phyloP scores from a whole-genome alignment of 2,888 invertebrate genomes.

The Liopterus haemorrhoidalis region DNA sequence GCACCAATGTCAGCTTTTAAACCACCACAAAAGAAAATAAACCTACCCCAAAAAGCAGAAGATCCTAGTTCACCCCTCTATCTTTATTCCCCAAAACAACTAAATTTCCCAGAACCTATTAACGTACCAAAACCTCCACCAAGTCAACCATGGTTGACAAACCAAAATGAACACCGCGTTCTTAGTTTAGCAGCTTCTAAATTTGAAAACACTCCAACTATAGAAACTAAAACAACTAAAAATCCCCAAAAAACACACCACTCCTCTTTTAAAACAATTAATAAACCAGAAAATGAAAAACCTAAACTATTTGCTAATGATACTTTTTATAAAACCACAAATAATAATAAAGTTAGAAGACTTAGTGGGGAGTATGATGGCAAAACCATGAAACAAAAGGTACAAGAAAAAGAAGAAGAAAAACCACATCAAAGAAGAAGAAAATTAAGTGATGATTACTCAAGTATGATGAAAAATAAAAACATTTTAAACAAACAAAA shows the following conservation, averaged over 20 bases:
- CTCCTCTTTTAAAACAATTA: too few relatives aligned
- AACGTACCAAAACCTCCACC: constrained; percentile 26
- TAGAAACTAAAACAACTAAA: too few relatives aligned
- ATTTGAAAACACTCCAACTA: constrained; percentile 46
- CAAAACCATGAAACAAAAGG: constrained; percentile 26
- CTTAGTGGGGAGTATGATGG: constrained; percentile 43
- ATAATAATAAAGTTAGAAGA: constrained; percentile 37
- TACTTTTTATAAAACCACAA: constrained; percentile 19
- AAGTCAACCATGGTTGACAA: constrained; percentile 43
- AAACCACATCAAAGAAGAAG: too few relatives aligned
- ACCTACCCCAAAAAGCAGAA: constrained; percentile 40
- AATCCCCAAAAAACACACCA: too few relatives aligned
- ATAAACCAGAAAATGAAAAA: constrained; percentile 9
- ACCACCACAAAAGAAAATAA: constrained; percentile 48
- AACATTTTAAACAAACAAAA: too few relatives aligned
- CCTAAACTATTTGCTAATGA: neutral
- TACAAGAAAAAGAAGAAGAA: too few relatives aligned
- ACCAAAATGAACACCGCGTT: constrained; percentile 47
- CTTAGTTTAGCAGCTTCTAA: constrained; percentile 51
- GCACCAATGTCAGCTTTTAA: constrained; percentile 72
- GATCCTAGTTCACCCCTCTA: constrained; percentile 36
- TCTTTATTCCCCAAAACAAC: constrained; percentile 44
- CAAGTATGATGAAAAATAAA: too few relatives aligned
- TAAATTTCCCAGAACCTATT: constrained; percentile 29
- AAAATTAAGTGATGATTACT: too few relatives aligned